Evolutionary conservation across 2,888 invertebrate species (phyloP).

Genomic region (Ormyrus nitidulus): DNA sequence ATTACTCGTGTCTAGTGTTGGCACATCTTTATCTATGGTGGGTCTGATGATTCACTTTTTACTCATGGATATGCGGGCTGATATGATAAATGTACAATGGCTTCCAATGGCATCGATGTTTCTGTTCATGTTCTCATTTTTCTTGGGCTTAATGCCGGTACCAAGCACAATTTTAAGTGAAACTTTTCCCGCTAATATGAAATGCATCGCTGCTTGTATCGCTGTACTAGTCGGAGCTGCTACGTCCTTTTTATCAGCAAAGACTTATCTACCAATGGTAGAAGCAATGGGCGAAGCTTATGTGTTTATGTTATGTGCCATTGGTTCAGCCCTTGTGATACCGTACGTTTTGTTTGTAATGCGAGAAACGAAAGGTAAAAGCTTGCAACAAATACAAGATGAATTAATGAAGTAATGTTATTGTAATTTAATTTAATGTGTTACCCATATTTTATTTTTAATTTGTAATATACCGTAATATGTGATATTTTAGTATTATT

Average conservation of each 20-base stretch:
- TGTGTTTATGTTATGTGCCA: constrained; percentile 64
- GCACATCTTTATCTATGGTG: constrained; percentile 59
- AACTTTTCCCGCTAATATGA: constrained; percentile 65
- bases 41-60: constrained; percentile 56
- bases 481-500: too few species aligned
- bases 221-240: constrained; percentile 61
- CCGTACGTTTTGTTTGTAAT: constrained; percentile 55
- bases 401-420: constrained; percentile 19
- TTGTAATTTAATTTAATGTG: not conserved
- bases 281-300: constrained; percentile 61
- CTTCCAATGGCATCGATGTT: constrained; percentile 40
- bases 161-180: constrained; percentile 66
- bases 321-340: constrained; percentile 54
- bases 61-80: constrained; percentile 40
- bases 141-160: constrained; percentile 60
- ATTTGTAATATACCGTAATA: too few species aligned
- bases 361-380: constrained; percentile 69
- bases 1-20: constrained; percentile 63
- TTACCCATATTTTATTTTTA: too few species aligned
- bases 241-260: constrained; percentile 64
- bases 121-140: constrained; percentile 38
- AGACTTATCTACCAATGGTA: constrained; percentile 64
- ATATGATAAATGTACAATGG: constrained; percentile 32
- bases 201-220: constrained; percentile 63
- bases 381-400: constrained; percentile 59